Evolutionary conservation across 2,113 vertebrate genomes (phyloP), one percentile per base, ranked within the genome.

Genomic region (Nycticebus coucang): DNA sequence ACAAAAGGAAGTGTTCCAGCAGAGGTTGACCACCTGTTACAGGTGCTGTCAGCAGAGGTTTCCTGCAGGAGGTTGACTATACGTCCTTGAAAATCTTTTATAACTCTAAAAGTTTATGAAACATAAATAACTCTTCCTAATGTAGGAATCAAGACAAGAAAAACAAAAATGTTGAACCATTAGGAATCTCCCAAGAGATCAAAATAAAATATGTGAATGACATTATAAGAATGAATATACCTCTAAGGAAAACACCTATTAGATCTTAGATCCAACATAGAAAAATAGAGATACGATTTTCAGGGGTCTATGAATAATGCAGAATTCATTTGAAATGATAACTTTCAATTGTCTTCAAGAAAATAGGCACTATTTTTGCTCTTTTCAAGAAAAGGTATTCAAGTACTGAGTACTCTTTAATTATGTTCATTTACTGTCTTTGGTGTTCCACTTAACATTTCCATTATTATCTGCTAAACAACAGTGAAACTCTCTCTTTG

Each of bases 271-370:
- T 88, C 14, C 45, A 82, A 88, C 22, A 45, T 12, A 88, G 77
- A 60, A 78, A 83, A 95, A 94, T 4, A 82, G n/a, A 96, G 79
- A 83, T 8, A 94, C 7, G 66, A 71, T 89, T 95, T 92, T 92
- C 91, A 90, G 71, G 57, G 50, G 24, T 50, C 84, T 85, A 93
- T 96, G 93, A 97, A 96, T 95, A 97, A 97, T 97, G 80, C 37
- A 97, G 85, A 87, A 87, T 95, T 94, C 33, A 94, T 86, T 90
- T 96, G 68, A 96, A 97, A 79, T 93, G 84, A 84, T 95, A 95
- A 95, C 72, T 95, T 92, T 96, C 72, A 86, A 82, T 94, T 87
- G 95, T 90, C 83, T 96, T 95, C 78, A 96, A 92, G 66, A 80
- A 95, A 53, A 90, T 30, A 79, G 4, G 33, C 15, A 53, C 79